A percentile compares a stretch with the other conserved stretches of the same genome.
Conservation (phyloP, 2,888 invertebrate species). For the Polydrusus pterygomalis region DNA sequence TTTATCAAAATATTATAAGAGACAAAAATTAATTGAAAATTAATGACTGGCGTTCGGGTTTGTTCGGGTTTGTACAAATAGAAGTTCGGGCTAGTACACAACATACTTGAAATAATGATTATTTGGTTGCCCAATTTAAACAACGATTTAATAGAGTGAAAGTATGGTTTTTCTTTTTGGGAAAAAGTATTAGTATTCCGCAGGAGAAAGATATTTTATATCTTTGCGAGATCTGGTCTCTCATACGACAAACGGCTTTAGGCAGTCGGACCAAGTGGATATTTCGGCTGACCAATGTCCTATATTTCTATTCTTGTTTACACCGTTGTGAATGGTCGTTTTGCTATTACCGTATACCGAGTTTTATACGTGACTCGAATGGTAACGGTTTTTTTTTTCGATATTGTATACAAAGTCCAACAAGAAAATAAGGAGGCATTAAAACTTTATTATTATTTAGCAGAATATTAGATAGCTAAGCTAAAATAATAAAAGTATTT, state of each 20-base stretch:
- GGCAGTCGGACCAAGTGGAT: constrained; percentile 14
- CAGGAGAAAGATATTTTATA: constrained; percentile 29
- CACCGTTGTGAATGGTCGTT: constrained; percentile 25
- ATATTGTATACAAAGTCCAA: neutral
- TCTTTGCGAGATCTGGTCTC: constrained; percentile 28
- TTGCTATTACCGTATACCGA: constrained; percentile 18
- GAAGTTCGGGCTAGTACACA: too few species aligned
- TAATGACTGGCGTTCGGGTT: too few species aligned
- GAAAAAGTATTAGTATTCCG: constrained; percentile 33
- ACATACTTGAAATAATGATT: too few species aligned
- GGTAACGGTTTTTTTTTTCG: neutral
- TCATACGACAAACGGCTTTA: constrained; percentile 33
- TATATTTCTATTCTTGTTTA: constrained; percentile 30
- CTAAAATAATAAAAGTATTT: neutral
- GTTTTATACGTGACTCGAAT: constrained; percentile 18
- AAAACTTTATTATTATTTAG: constrained; percentile 10
- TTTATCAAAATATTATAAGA: too few species aligned
- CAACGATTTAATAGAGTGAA: too few species aligned
- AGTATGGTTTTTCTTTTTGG: neutral
- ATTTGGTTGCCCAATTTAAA: too few species aligned
- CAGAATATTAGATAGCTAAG: neutral
- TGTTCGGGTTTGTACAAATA: too few species aligned
- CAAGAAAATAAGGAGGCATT: constrained; percentile 13
- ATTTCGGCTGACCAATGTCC: constrained; percentile 25
- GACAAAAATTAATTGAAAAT: too few species aligned